Evolutionary conservation across 1,140 invertebrate genomes (phyloP).

Genomic region (Cecropterus lyciades): DNA sequence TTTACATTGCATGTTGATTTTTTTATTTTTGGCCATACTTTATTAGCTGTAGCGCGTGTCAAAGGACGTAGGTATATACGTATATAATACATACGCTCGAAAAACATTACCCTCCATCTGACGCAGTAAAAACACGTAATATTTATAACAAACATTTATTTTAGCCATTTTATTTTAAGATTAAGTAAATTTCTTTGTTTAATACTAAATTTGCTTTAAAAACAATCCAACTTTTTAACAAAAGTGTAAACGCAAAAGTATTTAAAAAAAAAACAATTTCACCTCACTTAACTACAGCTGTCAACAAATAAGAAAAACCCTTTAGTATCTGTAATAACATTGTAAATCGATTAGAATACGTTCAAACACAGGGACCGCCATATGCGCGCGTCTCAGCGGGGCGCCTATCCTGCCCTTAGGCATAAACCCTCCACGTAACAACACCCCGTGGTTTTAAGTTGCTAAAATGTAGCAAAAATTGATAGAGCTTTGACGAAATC

Average conservation of each 20-base stretch:
- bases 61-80: too few species aligned
- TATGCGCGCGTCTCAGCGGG: slow-evolving; percentile 25
- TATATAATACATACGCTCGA: too few species aligned
- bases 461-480: slow-evolving; percentile 30
- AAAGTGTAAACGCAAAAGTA: not conserved
- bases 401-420: slow-evolving; percentile 20
- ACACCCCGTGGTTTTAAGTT: slow-evolving; percentile 27
- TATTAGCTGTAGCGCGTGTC: too few species aligned
- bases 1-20: too few species aligned
- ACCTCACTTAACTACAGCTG: slow-evolving; percentile 21
- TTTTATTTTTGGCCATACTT: too few species aligned
- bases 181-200: too few species aligned
- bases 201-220: too few species aligned
- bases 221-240: too few species aligned
- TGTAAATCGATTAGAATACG: slow-evolving; percentile 34
- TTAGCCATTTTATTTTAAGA: too few species aligned
- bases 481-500: slow-evolving; percentile 24
- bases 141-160: too few species aligned
- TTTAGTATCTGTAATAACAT: slow-evolving; percentile 35
- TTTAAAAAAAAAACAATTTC: not conserved
- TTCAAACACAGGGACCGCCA: slow-evolving; percentile 22
- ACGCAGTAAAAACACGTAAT: too few species aligned
- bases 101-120: too few species aligned
- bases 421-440: slow-evolving; percentile 18
- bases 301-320: slow-evolving; percentile 27